Evolutionary conservation across 2,113 vertebrate genomes (phyloP), one percentile per base, ranked within the genome.

Genomic region (Potamarius usumacintae): DNA sequence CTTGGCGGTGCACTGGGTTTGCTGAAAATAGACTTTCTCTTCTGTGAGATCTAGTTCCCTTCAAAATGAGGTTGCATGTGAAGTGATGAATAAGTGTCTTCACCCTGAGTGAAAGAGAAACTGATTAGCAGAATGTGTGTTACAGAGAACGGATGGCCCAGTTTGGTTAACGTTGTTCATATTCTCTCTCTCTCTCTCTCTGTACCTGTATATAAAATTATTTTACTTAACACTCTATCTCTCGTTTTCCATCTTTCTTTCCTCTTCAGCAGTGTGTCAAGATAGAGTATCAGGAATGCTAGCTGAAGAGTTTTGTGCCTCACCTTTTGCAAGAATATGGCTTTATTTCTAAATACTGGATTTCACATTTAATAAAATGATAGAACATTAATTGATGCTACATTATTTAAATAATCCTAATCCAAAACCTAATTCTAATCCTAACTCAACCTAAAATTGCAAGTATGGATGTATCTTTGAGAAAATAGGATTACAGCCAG

Each of bases 21-120:
- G 7, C 85, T 81, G 77, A 81, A 80, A 86, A 86, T 81, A 86
- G 77, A 58, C 77, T 58, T 22, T 72, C 27, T 42, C 25, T 30
- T 50, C 27, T 17, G 30, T 42, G 63, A 58, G 77, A 53, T 81
- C 85, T 42, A 81, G 62, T 81, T 86, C 81, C 52, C 8, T 15
- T 71, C 9, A 58, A 58, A 86, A 79, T 34, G 85, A 62, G 77
- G 85, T 71, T 81, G 63, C 7, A 1, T 69, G 25, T 71, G 63
- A 81, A 48, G 14, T 58, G 63, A 86, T 58, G 50, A 71, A 81
- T 76, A n/a, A 55, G 85, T 34, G 48, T 52, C 84, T 65, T 30
- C 30, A 22, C 62, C 1, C 58, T 53, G 50, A 67, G 52, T 57
- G 50, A 42, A 80, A 34, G 69, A 86, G 17, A 34, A 53, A 79